phyloP scores from a whole-genome alignment of 2,113 vertebrate species.

The Seriola aureovittata region DNA sequence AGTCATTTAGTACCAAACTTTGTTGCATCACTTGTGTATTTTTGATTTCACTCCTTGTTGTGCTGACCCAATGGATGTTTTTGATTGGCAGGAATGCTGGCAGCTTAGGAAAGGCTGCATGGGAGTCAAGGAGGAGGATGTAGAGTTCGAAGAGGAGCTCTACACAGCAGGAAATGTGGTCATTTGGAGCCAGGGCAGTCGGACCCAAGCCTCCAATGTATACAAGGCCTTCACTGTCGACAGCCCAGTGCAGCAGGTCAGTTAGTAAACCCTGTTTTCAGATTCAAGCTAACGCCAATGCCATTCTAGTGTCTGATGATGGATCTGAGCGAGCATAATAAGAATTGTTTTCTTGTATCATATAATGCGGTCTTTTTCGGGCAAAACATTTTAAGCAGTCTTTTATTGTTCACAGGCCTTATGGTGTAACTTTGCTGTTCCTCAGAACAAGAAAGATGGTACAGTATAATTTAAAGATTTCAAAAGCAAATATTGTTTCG shows the following conservation, averaged over 20 bases:
- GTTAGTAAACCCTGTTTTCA: slow-evolving; percentile 14
- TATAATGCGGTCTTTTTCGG: neutral
- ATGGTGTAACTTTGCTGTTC: slow-evolving; percentile 95
- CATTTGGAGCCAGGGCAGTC: slow-evolving; percentile 96
- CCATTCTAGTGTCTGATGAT: neutral
- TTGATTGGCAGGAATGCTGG: slow-evolving; percentile 90
- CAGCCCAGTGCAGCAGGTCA: slow-evolving; percentile 93
- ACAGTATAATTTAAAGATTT: slow-evolving; percentile 47
- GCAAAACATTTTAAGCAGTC: neutral
- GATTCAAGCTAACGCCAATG: neutral
- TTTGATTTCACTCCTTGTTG: neutral
- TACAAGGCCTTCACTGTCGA: slow-evolving; percentile 98
- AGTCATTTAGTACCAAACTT: too few species aligned
- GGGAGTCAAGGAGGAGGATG: slow-evolving; percentile 87
- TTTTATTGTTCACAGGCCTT: slow-evolving; percentile 87
- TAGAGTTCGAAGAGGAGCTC: slow-evolving; percentile 95
- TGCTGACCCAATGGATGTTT: neutral
- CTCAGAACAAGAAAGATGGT: slow-evolving; percentile 88
- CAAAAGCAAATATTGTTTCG: neutral
- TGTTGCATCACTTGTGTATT: neutral
- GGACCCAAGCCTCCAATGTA: slow-evolving; percentile 87
- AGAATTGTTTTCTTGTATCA: neutral
- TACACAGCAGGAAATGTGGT: slow-evolving; percentile 95
- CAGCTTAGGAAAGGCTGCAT: slow-evolving; percentile 91
- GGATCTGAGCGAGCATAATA: too few species aligned